Percentiles rank a stretch among this genome's conserved stretches.
phyloP scores from a whole-genome alignment of 2,113 vertebrate genomes.

The Toxostoma redivivum region DNA sequence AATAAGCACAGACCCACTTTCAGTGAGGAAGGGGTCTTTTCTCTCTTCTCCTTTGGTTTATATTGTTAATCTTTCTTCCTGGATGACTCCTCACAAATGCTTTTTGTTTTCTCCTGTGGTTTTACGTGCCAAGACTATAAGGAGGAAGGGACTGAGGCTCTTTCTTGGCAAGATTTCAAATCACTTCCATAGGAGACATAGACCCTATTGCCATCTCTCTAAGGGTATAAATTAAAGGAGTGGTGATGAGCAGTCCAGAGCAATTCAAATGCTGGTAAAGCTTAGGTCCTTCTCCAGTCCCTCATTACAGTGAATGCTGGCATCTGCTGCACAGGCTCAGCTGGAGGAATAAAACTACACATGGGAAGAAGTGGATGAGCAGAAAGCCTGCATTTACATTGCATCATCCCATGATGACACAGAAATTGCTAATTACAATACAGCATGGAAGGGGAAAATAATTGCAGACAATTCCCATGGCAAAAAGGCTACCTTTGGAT shows the following conservation, averaged over 20 bases:
- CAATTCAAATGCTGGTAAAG: constrained; percentile 72
- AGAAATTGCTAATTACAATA: constrained; percentile 59
- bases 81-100: constrained; percentile 75
- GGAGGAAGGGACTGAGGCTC: constrained; percentile 67
- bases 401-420: constrained; percentile 66
- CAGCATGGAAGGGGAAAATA: neutral
- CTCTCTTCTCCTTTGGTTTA: constrained; percentile 41
- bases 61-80: constrained; percentile 80
- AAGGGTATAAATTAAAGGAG: constrained; percentile 74
- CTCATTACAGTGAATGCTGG: constrained; percentile 64
- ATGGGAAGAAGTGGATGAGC: constrained; percentile 56
- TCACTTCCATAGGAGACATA: constrained; percentile 71
- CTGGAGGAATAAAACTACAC: constrained; percentile 67
- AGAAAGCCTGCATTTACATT: constrained; percentile 66
- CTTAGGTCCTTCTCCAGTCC: constrained; percentile 66
- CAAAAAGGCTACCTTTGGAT: constrained; percentile 29
- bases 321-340: constrained; percentile 58
- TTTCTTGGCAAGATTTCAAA: constrained; percentile 77
- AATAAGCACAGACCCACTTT: constrained; percentile 74
- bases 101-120: constrained; percentile 76
- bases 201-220: constrained; percentile 71
- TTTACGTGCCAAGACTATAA: constrained; percentile 76
- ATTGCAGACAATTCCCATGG: constrained; percentile 47
- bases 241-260: constrained; percentile 71
- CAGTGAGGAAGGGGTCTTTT: constrained; percentile 63